Conservation (phyloP, 2,797 vertebrate species). For the Loris lydekkerianus region DNA sequence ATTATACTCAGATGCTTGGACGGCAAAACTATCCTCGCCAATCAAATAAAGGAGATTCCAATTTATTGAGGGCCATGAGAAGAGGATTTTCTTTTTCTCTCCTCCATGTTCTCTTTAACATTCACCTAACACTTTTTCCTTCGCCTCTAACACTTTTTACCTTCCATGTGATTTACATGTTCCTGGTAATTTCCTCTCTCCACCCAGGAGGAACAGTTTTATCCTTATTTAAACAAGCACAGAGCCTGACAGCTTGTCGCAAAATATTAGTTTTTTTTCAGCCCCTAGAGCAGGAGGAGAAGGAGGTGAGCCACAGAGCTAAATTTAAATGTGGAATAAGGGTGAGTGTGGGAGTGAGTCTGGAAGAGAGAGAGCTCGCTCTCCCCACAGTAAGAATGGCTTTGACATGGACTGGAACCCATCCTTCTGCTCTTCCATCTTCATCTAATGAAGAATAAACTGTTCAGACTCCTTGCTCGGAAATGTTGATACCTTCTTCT, state of each 20-base stretch:
- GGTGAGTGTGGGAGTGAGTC: not conserved
- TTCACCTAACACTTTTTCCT: conserved; percentile 14
- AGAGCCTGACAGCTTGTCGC: conserved; percentile 30
- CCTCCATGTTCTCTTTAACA: not conserved
- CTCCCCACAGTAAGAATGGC: not conserved
- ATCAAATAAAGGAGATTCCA: conserved; percentile 58
- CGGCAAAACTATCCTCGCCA: conserved; percentile 5
- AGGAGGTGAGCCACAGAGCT: not conserved
- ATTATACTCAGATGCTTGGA: conserved; percentile 33
- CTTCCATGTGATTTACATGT: conserved; percentile 33
- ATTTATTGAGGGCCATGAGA: conserved; percentile 37
- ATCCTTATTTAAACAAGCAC: conserved; percentile 6
- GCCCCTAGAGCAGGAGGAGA: not conserved
- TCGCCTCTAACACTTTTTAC: conserved; percentile 1
- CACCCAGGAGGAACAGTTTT: conserved; percentile 8
- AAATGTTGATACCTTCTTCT: not conserved
- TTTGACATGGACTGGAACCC: too few relatives aligned
- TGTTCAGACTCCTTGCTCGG: not conserved
- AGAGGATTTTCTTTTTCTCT: not conserved
- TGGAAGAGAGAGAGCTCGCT: not conserved
- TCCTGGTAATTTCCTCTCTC: conserved; percentile 35
- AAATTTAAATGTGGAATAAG: not conserved
- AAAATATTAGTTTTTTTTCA: not conserved
- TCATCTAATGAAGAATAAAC: not conserved
- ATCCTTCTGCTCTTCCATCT: not conserved